These are phyloP conservation scores for Sebastes elongatus DNA, from an alignment of 2,797 vertebrate genomes.

Conservation along the genomic window DNA sequence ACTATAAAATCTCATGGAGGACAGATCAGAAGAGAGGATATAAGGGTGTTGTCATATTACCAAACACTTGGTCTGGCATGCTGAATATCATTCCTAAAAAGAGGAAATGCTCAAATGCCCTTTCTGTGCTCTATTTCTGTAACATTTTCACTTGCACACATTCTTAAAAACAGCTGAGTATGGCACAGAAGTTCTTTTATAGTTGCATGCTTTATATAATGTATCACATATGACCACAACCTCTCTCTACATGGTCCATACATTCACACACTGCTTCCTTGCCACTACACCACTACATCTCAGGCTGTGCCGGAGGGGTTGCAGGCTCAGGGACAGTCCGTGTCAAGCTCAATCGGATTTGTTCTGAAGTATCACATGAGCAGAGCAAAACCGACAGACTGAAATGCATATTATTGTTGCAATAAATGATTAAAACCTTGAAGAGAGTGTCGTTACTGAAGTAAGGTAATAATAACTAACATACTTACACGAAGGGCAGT, in stretches of 20 bases:
- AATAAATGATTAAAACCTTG: neutral
- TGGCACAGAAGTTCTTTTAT: neutral
- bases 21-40: neutral
- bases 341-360: neutral
- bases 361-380: slow-evolving; percentile 7
- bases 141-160: neutral
- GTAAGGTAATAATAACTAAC: neutral
- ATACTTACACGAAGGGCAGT: neutral
- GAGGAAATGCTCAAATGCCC: neutral
- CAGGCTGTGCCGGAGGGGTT: neutral
- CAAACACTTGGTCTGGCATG: neutral
- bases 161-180: neutral
- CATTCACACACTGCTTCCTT: neutral
- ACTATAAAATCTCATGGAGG: neutral
- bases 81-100: neutral
- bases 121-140: neutral
- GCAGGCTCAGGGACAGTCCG: neutral
- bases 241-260: neutral
- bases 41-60: neutral
- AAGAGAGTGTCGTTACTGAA: neutral
- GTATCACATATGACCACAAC: neutral
- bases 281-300: neutral
- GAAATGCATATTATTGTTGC: neutral
- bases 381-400: neutral
- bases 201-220: neutral